Evolutionary conservation across 1,140 invertebrate species (phyloP), one percentile per base, ranked within the genome.

Genomic region (Brachionus rotundiformis): DNA sequence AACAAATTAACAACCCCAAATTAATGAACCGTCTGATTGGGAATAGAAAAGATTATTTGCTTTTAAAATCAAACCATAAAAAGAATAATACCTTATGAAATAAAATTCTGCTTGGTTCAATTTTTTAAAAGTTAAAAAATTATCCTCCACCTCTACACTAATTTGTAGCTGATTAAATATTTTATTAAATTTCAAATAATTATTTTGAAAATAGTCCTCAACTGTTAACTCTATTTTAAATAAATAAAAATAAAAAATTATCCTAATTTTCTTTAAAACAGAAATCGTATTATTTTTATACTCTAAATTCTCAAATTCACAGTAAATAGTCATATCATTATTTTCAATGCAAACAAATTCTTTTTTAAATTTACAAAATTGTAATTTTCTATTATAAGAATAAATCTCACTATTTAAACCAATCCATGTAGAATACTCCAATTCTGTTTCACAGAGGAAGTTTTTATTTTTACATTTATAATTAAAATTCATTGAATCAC

Each of bases 41-140:
- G 63, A 68, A 68, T 39, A 68, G n/a, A 68, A 68, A 16, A 16
- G 27, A 16, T 68, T 29, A 36, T 36, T 16, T 36, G 63, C 63
- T 31, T 68, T 68, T 19, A 68, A 25, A 36, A 33, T 16, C 16
- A 68, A 16, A 16, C 63, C 63, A 68, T 68, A 68, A 33, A 68
- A 41, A 33, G 29, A 19, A 68, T 68, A 36, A 36, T 68, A 68
- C 36, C 29, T 68, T 19, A 68, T 16, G 7, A 68, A 33, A 8
- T 31, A 68, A 33, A 68, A n/a, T 19, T 33, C 31, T 11, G 63
- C 11, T 36, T 23, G 16, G 3, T n/a, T n/a, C n/a, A 16, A 36
- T 16, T 23, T 23, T 36, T 36, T 36, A 16, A 33, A n/a, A 33
- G 23, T 54, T 0, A 54, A 19, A 54, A 54, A 54, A 54, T 54